Evolutionary conservation across 2,113 vertebrate genomes (phyloP).

Genomic region (Phoxinus phoxinus): DNA sequence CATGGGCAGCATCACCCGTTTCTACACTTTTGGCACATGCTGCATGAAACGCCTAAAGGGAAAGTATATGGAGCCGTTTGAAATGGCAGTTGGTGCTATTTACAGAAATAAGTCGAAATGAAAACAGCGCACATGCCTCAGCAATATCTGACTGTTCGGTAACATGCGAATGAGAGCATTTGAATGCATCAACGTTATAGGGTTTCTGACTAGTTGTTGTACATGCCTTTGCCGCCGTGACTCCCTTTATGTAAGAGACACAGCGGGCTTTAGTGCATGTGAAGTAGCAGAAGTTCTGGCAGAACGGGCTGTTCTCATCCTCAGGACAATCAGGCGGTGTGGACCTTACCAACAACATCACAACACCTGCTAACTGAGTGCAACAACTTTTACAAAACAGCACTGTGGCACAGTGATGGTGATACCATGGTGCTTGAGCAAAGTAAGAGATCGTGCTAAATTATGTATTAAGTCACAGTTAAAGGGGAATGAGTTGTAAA

Average conservation of each 20-base stretch:
- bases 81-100: constrained; percentile 60
- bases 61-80: constrained; percentile 48
- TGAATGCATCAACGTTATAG: not conserved
- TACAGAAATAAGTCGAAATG: constrained; percentile 65
- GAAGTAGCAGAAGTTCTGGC: constrained; percentile 44
- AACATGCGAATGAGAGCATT: not conserved
- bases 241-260: constrained; percentile 29
- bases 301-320: constrained; percentile 44
- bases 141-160: constrained; percentile 56
- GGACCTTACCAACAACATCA: not conserved
- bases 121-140: constrained; percentile 58
- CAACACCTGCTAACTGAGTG: not conserved
- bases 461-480: not conserved
- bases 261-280: constrained; percentile 40
- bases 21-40: not conserved
- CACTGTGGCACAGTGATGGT: not conserved
- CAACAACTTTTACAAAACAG: constrained; percentile 7
- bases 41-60: constrained; percentile 11
- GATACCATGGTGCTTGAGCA: not conserved
- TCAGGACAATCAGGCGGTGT: not conserved
- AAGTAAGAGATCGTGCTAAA: not conserved
- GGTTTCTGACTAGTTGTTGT: not conserved
- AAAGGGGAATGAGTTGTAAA: too few relatives aligned
- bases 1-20: constrained; percentile 6
- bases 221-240: not conserved